These are phyloP conservation scores for Melanophora roralis DNA, from an alignment of 2,888 invertebrate species.

Conservation along the genomic window DNA sequence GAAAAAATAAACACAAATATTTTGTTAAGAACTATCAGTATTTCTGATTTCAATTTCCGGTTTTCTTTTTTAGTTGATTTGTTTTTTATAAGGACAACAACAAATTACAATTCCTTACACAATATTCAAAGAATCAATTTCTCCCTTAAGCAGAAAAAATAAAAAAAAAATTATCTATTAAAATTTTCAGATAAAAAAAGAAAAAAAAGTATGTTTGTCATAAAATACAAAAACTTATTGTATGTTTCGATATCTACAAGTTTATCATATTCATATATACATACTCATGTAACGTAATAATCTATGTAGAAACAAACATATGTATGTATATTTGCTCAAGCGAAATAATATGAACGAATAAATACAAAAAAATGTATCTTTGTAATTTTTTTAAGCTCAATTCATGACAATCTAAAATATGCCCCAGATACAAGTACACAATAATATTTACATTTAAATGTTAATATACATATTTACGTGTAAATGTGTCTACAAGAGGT, in stretches of 20 bases:
- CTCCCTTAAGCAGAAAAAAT: not conserved
- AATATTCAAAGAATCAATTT: not conserved
- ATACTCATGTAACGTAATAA: no score
- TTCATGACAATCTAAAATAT: conserved; percentile 23
- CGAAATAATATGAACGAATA: not conserved
- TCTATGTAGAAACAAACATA: no score
- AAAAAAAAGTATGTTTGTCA: not conserved
- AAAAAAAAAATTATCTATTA: not conserved
- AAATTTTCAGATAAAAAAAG: not conserved
- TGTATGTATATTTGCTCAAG: not conserved
- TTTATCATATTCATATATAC: no score
- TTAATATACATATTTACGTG: not conserved
- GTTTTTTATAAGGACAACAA: not conserved
- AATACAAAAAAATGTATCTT: not conserved
- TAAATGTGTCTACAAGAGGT: no score
- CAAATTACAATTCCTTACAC: not conserved
- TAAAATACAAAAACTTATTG: conserved; percentile 3
- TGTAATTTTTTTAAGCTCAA: conserved; percentile 14
- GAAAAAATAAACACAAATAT: not conserved
- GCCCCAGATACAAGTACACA: conserved; percentile 18
- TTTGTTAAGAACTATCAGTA: not conserved
- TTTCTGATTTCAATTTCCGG: not conserved
- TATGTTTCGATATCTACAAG: not conserved
- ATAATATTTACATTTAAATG: not conserved
- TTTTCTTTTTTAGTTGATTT: not conserved